These are phyloP conservation scores for Pelobates fuscus DNA, from an alignment of 2,113 vertebrate species.

Conservation along the genomic window DNA sequence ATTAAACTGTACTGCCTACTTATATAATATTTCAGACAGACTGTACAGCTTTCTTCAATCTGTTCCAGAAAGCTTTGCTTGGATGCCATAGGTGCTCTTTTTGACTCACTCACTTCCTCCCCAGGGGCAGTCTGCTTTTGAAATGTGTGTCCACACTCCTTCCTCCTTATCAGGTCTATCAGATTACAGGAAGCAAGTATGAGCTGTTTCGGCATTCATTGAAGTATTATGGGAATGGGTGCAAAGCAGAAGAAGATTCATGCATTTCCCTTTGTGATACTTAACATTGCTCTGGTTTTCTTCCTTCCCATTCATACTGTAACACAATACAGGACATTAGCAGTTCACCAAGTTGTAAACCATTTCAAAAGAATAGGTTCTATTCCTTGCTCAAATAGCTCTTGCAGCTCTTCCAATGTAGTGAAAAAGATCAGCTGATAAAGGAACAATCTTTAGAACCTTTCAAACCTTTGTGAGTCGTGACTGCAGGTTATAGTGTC, in stretches of 20 bases:
- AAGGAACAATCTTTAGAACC: too few relatives aligned
- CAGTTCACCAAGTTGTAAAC: too few relatives aligned
- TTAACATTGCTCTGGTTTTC: neutral
- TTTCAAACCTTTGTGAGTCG: too few relatives aligned
- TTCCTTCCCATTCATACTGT: neutral
- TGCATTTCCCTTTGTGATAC: slow-evolving; percentile 7
- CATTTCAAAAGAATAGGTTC: too few relatives aligned
- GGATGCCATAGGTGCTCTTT: neutral
- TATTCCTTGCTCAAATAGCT: too few relatives aligned
- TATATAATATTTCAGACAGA: too few relatives aligned
- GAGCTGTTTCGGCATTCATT: neutral
- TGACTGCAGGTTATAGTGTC: too few relatives aligned
- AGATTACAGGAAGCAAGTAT: slow-evolving; percentile 10
- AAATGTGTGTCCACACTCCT: slow-evolving; percentile 17
- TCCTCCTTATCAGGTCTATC: slow-evolving; percentile 22
- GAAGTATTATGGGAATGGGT: slow-evolving; percentile 3
- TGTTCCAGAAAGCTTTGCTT: neutral
- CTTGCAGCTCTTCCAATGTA: too few relatives aligned
- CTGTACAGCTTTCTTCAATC: too few relatives aligned
- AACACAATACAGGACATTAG: too few relatives aligned
- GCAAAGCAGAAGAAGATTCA: neutral
- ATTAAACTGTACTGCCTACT: too few relatives aligned
- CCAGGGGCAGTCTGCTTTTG: slow-evolving; percentile 6
- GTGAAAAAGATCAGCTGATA: too few relatives aligned
- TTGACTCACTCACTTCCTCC: slow-evolving; percentile 38